phyloP scores from a whole-genome alignment of 2,797 vertebrate species.

The Podarcis lilfordi region DNA sequence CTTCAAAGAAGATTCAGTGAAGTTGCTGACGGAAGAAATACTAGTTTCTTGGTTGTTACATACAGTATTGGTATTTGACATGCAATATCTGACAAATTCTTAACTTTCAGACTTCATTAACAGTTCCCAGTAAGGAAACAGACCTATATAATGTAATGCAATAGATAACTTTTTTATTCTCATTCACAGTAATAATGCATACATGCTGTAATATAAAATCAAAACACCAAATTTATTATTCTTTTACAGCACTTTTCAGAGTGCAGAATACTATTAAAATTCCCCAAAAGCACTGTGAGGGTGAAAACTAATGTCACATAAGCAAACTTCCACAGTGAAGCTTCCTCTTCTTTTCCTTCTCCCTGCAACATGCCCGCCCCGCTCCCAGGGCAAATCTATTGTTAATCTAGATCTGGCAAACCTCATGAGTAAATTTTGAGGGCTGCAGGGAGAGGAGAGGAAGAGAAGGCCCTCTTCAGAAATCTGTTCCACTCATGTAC shows the following conservation, averaged over 20 bases:
- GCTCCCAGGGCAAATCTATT: background rate
- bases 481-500: background rate
- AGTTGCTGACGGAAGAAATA: background rate
- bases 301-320: no score
- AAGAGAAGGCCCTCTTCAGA: background rate
- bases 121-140: background rate
- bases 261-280: background rate
- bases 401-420: background rate
- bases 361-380: background rate
- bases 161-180: background rate
- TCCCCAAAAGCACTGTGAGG: background rate
- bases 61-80: background rate
- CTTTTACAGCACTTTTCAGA: background rate
- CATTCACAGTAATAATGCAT: background rate
- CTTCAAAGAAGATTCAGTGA: background rate
- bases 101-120: background rate
- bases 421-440: background rate
- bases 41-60: background rate
- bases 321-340: background rate
- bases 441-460: background rate
- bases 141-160: background rate
- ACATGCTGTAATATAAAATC: background rate
- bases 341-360: background rate
- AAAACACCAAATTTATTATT: background rate
- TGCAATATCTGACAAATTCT: background rate